Evolutionary conservation across 1,140 invertebrate species (phyloP).

Genomic region (Achatina immaculata): DNA sequence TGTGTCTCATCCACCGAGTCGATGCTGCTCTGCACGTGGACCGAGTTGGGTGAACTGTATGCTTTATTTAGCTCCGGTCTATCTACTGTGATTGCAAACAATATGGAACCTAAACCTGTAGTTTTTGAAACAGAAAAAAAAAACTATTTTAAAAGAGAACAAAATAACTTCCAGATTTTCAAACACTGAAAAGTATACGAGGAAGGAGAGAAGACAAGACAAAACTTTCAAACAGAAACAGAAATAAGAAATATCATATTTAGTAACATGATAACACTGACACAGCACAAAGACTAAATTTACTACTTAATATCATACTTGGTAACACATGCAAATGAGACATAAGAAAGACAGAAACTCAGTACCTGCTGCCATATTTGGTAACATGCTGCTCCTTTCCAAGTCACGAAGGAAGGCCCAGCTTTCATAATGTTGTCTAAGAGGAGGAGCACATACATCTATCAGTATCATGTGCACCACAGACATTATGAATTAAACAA

Average conservation of each 20-base stretch:
- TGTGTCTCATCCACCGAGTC: constrained; percentile 25
- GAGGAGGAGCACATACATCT: constrained; percentile 45
- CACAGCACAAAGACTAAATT: no score
- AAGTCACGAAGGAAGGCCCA: constrained; percentile 85
- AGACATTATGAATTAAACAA: background rate
- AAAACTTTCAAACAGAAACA: no score
- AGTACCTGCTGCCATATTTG: constrained; percentile 86
- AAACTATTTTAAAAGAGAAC: background rate
- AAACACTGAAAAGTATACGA: no score
- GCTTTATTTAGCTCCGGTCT: constrained; percentile 81
- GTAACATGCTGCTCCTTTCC: constrained; percentile 81
- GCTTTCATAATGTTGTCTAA: constrained; percentile 83
- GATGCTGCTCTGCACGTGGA: constrained; percentile 45
- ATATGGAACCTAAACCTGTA: constrained; percentile 83
- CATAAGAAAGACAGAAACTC: no score
- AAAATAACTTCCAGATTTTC: no score
- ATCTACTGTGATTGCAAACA: constrained; percentile 92
- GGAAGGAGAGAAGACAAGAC: no score
- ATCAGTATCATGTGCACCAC: background rate
- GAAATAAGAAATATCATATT: no score
- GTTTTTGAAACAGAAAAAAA: constrained; percentile 20
- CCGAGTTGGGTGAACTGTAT: constrained; percentile 59
- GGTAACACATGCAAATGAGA: no score
- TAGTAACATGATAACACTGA: no score
- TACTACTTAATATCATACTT: no score